Percentiles rank a stretch among this genome's conserved stretches.
Evolutionary conservation across 2,113 vertebrate genomes (phyloP).

Genomic region (Cranoglanis bouderius): DNA sequence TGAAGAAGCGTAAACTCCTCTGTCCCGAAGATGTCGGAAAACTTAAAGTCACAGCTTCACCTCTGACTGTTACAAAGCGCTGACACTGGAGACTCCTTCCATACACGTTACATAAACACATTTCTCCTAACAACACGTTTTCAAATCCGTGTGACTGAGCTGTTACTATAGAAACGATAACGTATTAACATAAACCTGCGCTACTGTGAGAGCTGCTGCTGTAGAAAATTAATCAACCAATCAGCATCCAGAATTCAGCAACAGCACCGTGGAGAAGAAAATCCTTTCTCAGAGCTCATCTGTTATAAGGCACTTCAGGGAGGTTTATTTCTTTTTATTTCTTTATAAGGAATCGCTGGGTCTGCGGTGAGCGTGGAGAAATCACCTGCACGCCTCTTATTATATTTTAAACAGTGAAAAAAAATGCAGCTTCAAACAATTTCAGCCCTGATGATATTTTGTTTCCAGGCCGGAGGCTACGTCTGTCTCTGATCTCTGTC

Average conservation of each 20-base stretch:
- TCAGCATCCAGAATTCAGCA: not conserved
- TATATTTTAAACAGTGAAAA: not conserved
- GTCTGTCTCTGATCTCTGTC: conserved; percentile 1
- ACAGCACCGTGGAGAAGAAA: not conserved
- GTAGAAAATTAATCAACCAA: not conserved
- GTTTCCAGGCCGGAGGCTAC: conserved; percentile 10
- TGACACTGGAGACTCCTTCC: not conserved
- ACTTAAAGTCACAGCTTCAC: too few relatives aligned
- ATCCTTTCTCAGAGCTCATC: not conserved
- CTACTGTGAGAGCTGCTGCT: not conserved
- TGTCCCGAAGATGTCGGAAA: too few relatives aligned
- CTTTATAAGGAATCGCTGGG: not conserved
- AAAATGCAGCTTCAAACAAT: not conserved
- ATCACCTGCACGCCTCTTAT: not conserved
- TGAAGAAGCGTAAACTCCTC: too few relatives aligned
- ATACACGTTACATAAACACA: not conserved
- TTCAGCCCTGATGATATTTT: not conserved
- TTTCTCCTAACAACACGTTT: not conserved
- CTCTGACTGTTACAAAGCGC: not conserved
- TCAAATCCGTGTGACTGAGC: not conserved
- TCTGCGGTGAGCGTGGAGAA: not conserved
- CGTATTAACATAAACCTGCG: not conserved
- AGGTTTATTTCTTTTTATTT: not conserved
- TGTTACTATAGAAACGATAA: not conserved
- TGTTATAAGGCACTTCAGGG: not conserved